A percentile compares a stretch with the other conserved stretches of the same genome.
Conservation (phyloP, 2,888 invertebrate genomes). For the Timandra comae region DNA sequence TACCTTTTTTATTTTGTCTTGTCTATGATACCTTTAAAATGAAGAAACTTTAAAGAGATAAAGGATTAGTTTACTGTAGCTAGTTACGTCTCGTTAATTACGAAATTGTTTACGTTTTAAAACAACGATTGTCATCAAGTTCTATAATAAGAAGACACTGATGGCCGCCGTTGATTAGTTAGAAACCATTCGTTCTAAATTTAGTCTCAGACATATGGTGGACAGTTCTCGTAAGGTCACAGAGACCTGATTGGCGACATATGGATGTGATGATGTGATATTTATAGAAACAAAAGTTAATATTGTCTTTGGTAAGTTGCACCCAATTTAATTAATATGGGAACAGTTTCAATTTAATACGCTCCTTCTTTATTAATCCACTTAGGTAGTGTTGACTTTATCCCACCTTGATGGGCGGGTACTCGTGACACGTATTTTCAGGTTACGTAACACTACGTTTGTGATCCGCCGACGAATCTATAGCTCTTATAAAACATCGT, state of each 20-base stretch:
- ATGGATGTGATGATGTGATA: constrained; percentile 8
- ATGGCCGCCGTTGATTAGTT: constrained; percentile 17
- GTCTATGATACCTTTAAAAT: no score
- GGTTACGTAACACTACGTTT: no score
- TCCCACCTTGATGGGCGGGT: neutral
- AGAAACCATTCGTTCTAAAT: constrained; percentile 29
- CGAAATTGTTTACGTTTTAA: constrained; percentile 28
- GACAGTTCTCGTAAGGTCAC: constrained; percentile 27
- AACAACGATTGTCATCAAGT: constrained; percentile 27
- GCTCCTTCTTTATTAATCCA: neutral
- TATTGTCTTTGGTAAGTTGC: neutral
- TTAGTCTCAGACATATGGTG: constrained; percentile 30
- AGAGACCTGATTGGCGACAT: constrained; percentile 24
- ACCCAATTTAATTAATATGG: neutral
- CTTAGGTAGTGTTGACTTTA: constrained; percentile 3
- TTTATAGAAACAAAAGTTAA: constrained; percentile 1
- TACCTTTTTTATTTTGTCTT: no score
- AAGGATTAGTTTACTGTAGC: no score
- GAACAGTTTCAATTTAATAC: neutral
- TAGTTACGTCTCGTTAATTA: constrained; percentile 5
- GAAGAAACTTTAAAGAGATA: no score
- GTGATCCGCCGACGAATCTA: no score
- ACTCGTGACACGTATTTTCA: no score
- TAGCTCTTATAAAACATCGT: no score
- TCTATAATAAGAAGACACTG: constrained; percentile 34